Evolutionary conservation across 2,113 vertebrate species (phyloP).

Genomic region (Oceanodroma tethys): DNA sequence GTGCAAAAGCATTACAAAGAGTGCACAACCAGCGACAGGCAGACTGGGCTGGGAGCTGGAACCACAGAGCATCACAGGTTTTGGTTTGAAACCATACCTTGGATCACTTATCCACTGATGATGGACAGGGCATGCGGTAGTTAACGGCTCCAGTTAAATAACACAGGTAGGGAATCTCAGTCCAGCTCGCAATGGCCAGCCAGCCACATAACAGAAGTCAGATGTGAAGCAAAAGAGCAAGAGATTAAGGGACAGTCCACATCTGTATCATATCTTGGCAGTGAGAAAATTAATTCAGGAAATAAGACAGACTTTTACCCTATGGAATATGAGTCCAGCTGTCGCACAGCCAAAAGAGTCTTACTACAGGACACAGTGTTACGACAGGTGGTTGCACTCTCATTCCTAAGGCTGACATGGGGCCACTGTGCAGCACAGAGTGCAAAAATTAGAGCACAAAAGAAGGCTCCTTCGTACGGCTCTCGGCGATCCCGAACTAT

Average conservation of each 20-base stretch:
- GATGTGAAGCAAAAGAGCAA: not conserved
- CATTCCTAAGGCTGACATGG: not conserved
- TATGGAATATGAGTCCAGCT: not conserved
- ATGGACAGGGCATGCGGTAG: not conserved
- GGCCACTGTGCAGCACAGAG: accelerated
- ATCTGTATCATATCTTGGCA: not conserved
- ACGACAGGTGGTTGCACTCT: not conserved
- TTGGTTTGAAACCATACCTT: not conserved
- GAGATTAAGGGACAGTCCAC: not conserved
- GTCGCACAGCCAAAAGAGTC: not conserved
- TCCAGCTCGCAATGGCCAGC: accelerated
- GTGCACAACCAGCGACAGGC: not conserved
- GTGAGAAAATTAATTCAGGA: not conserved
- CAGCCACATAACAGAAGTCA: not conserved
- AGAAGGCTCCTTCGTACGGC: accelerated
- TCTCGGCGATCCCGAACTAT: accelerated
- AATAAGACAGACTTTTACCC: not conserved
- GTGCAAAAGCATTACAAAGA: not conserved
- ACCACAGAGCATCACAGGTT: not conserved
- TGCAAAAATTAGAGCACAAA: not conserved
- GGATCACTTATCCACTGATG: not conserved
- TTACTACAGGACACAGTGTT: not conserved
- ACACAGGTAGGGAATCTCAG: not conserved
- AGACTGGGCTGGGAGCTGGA: not conserved
- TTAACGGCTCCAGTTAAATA: not conserved